phyloP scores from a whole-genome alignment of 2,888 invertebrate genomes.

The Tetragonisca angustula region DNA sequence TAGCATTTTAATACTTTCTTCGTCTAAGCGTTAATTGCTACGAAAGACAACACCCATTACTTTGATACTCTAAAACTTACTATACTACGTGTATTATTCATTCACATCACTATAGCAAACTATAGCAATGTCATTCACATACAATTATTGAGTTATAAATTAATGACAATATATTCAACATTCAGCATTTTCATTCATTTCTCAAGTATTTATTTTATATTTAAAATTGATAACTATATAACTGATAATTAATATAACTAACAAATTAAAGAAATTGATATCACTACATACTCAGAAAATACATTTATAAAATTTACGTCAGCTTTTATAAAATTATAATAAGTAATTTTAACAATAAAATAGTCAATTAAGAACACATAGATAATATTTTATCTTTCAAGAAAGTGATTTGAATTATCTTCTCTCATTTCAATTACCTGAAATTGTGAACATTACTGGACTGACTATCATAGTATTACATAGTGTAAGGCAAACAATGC shows the following conservation, averaged over 20 bases:
- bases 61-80: neutral
- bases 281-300: neutral
- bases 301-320: neutral
- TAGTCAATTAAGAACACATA: neutral
- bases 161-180: neutral
- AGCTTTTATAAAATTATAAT: neutral
- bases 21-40: slow-evolving; percentile 36
- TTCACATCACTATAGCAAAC: neutral
- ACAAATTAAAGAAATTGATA: neutral
- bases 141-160: neutral
- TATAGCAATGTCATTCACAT: neutral
- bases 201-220: neutral
- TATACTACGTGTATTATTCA: neutral
- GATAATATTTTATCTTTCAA: neutral
- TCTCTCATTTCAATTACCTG: neutral
- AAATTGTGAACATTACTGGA: neutral
- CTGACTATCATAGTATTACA: slow-evolving; percentile 2
- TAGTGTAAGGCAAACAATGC: neutral
- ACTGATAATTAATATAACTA: neutral
- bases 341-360: neutral
- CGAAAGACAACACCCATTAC: slow-evolving; percentile 60
- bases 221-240: neutral
- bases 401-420: neutral
- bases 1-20: slow-evolving; percentile 43
- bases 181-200: neutral